phyloP scores from a whole-genome alignment of 2,113 vertebrate genomes.

The Excalfactoria chinensis region DNA sequence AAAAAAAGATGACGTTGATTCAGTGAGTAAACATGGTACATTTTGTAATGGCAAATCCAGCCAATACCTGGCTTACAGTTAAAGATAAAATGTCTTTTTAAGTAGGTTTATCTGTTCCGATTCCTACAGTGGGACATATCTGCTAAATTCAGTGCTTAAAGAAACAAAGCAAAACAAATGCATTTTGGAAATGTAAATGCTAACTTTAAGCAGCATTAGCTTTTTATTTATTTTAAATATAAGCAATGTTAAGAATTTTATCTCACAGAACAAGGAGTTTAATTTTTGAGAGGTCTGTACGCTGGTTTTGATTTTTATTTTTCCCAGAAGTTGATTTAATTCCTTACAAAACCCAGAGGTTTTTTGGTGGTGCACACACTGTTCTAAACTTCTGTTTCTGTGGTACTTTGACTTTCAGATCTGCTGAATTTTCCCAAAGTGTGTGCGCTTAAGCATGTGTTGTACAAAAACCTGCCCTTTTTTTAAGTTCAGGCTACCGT shows the following conservation, averaged over 20 bases:
- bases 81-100: background rate
- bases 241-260: background rate
- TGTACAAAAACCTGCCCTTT: background rate
- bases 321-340: background rate
- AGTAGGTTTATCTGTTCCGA: rapidly evolving
- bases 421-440: background rate
- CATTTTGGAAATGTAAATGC: background rate
- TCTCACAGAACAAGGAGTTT: background rate
- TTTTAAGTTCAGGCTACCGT: background rate
- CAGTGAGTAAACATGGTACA: slow-evolving; percentile 74
- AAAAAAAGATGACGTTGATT: slow-evolving; percentile 82
- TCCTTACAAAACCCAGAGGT: background rate
- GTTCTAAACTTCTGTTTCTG: background rate
- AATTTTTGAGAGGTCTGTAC: background rate
- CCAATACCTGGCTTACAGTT: background rate
- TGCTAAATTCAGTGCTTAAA: background rate
- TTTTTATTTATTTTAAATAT: background rate
- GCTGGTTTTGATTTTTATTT: background rate
- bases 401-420: background rate
- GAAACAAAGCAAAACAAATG: background rate
- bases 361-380: background rate
- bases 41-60: background rate
- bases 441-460: background rate
- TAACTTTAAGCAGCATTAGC: background rate
- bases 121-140: background rate